phyloP scores from a whole-genome alignment of 1,140 invertebrate species.

The Neodiprion lecontei region DNA sequence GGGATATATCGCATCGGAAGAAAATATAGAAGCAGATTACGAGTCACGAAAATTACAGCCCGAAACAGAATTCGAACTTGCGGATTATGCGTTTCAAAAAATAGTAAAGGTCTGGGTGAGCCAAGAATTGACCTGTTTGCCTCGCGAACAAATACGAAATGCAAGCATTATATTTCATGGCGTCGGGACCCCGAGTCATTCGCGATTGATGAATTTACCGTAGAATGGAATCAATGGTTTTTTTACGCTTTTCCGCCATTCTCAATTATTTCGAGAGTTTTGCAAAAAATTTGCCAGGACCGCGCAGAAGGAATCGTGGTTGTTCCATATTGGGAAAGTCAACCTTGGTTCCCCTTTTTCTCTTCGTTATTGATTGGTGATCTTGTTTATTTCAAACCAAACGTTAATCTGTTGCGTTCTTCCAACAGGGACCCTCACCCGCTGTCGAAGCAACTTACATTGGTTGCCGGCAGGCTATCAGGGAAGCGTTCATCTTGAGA shows the following conservation, averaged over 20 bases:
- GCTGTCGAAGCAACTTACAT: constrained; percentile 20
- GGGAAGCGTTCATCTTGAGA: constrained; percentile 22
- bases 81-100: constrained; percentile 22
- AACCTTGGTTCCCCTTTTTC: constrained; percentile 27
- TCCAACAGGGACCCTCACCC: constrained; percentile 25
- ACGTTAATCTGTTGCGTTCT: constrained; percentile 24
- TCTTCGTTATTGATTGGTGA: constrained; percentile 15
- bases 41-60: constrained; percentile 21
- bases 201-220: constrained; percentile 39
- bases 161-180: constrained; percentile 39
- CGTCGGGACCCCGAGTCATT: constrained; percentile 31
- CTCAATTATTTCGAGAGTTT: background rate
- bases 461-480: constrained; percentile 26
- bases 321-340: constrained; percentile 25
- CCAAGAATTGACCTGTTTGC: constrained; percentile 41
- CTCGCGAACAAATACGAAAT: constrained; percentile 35
- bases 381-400: constrained; percentile 23
- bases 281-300: constrained; percentile 29
- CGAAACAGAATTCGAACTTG: constrained; percentile 25
- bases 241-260: no score
- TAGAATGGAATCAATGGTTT: constrained; percentile 33
- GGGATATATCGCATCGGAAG: constrained; percentile 25
- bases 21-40: constrained; percentile 22
- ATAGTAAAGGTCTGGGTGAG: constrained; percentile 30
- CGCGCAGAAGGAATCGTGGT: constrained; percentile 25